phyloP scores from a whole-genome alignment of 2,113 vertebrate genomes.

The Hiodon alosoides region DNA sequence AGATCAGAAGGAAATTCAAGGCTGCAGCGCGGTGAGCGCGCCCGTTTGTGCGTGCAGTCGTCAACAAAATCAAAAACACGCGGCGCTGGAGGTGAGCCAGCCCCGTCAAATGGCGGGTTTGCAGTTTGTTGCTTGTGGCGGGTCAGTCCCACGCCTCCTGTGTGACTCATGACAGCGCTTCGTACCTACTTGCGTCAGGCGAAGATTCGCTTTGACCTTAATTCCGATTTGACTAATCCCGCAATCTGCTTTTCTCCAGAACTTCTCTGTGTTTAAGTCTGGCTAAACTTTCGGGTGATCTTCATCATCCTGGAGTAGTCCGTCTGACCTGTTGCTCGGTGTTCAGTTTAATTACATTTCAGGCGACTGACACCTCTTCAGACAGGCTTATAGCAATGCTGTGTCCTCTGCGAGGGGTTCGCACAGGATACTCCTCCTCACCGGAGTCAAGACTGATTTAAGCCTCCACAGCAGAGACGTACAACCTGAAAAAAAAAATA shows the following conservation, averaged over 20 bases:
- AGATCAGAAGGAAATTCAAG: neutral
- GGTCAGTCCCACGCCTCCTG: neutral
- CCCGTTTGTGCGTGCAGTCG: neutral
- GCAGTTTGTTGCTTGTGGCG: neutral
- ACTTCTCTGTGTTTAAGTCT: conserved; percentile 34
- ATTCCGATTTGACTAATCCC: conserved; percentile 33
- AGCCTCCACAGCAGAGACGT: neutral
- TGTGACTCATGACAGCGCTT: conserved; percentile 18
- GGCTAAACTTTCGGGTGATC: neutral
- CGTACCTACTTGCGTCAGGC: conserved; percentile 27
- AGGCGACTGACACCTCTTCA: neutral
- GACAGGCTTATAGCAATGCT: conserved; percentile 1
- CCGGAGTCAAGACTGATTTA: neutral
- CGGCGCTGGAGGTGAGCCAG: neutral
- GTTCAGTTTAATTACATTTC: conserved; percentile 34
- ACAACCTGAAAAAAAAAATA: neutral
- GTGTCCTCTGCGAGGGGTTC: neutral
- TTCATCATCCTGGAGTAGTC: conserved; percentile 14
- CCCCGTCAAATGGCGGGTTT: neutral
- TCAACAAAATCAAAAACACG: neutral
- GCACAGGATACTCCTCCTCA: neutral
- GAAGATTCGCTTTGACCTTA: conserved; percentile 29
- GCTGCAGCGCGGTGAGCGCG: neutral
- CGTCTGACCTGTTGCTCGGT: conserved; percentile 16
- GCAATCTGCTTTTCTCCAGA: conserved; percentile 21